Base-by-base conservation (phyloP, 2,888 invertebrate genomes). In the Aproaerema taeniolella region DNA sequence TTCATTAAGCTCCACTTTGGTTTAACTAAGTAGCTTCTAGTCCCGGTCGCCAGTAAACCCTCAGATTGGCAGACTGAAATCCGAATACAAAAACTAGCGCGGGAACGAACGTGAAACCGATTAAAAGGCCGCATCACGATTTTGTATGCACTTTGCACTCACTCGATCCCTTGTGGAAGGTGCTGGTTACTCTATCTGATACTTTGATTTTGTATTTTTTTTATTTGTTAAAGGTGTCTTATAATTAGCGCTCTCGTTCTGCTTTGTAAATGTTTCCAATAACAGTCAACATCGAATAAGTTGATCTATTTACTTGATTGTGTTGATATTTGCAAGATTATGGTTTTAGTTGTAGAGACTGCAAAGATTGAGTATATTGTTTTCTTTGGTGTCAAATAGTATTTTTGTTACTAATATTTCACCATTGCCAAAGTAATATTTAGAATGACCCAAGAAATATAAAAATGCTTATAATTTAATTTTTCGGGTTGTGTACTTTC, bases 71-170 rank as follows among this genome's bases (percentile, higher is more conserved):
- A 61, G 72, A 76, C 75, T 78, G 77, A 81, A 81, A 79, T 79
- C 70, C 73, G 78, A 82, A 82, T 78, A 80, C 81, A 82, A 85
- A 85, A 85, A 82, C 77, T 76, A 74, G 72, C 74, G 70, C 78
- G 75, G 75, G 74, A 78, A 79, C 71, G 71, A 81, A 80, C 83
- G 83, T 83, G 85, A 71, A 83, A 85, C 75, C 85, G 86, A 85
- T 85, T 86, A 85, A 86, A 85, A 77, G 76, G 74, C 80, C 78
- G 70, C 86, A 86, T 85, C 86, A 86, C 86, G 86, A 85, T 83
- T 85, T 73, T 78, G 81, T 82, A 81, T 86, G 83, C 86, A 81
- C 83, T 86, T 83, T 86, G 86, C 82, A 85, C 83, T 83, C 76
- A 74, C 74, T 80, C 63, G 74, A 77, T 76, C 65, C 74, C 61